phyloP scores from a whole-genome alignment of 1,140 invertebrate species.

The Maconellicoccus hirsutus region DNA sequence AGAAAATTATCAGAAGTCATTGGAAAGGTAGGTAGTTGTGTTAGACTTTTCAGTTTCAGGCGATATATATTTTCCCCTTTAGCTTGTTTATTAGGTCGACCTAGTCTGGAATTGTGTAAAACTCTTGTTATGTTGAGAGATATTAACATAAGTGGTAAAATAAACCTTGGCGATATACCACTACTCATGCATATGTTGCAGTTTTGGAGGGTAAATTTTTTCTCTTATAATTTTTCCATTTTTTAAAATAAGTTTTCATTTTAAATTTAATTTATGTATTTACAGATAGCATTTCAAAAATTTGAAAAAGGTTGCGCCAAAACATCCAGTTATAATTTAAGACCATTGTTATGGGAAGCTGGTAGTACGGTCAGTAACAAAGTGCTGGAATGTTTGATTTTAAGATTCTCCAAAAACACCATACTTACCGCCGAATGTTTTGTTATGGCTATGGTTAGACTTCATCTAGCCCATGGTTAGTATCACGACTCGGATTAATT shows the following conservation, averaged over 20 bases:
- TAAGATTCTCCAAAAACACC: conserved; percentile 50
- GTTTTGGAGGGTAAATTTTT: conserved; percentile 47
- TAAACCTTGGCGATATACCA: conserved; percentile 46
- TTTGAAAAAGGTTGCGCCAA: conserved; percentile 45
- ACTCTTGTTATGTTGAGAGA: conserved; percentile 55
- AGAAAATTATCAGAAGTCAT: conserved; percentile 47
- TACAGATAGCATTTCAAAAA: conserved; percentile 46
- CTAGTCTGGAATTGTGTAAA: conserved; percentile 49
- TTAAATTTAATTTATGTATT: conserved; percentile 29
- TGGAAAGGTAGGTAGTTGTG: conserved; percentile 41
- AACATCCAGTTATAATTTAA: conserved; percentile 50
- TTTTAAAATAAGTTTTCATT: conserved; percentile 23
- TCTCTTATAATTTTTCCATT: background rate
- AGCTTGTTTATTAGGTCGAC: conserved; percentile 40
- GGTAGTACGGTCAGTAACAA: conserved; percentile 59
- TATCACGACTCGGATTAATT: background rate
- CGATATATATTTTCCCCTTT: conserved; percentile 28
- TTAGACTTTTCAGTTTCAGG: background rate
- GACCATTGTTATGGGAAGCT: conserved; percentile 52
- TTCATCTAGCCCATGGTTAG: conserved; percentile 58
- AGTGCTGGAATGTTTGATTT: conserved; percentile 57
- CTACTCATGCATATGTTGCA: conserved; percentile 49
- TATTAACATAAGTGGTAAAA: conserved; percentile 49
- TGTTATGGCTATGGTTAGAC: conserved; percentile 52
- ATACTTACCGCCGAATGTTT: conserved; percentile 49